Evolutionary conservation across 2,888 invertebrate species (phyloP), one percentile per base, ranked within the genome.

Genomic region (Eurois occulta): DNA sequence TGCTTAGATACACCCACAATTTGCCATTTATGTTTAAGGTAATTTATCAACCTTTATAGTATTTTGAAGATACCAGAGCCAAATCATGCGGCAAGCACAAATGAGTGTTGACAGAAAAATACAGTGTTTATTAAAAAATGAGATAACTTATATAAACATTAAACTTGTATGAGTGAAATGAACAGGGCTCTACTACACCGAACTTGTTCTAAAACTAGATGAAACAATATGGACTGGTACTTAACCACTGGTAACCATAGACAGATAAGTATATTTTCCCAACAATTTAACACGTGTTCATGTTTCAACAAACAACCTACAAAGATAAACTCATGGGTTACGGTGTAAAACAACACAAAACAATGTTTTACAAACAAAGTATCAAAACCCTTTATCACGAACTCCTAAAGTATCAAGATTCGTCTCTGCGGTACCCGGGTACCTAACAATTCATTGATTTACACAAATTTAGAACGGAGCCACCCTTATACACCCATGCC

Each of bases 381-480:
- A 79, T n/a, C 80, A 79, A 65, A 28, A 58, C 55, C 43, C 48
- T 65, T 55, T 46, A 68, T 66, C 32, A 72, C 46, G 13, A 72
- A 60, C 38, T 68, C 8, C 6, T 11, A 62, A 62, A 82, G 65
- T 70, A 83, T 60, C 84, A 77, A 86, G 78, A 80, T 78, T 62
- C 78, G 43, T 52, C 80, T 62, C 80, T 74, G 80, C 66, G 55
- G 41, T 62, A 66, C 28, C 41, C 64, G 67, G 64, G 74, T 70
- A 65, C 68, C 73, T 68, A 65, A 66, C 76, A 80, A 85, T 80
- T 88, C 83, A 89, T 88, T 88, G 89, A 89, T 88, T 89, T 82
- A 82, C 83, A 81, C 85, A 89, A 89, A 86, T 88, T 88, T 88
- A 86, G 86, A 80, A 80, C 77, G 35, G 65, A 48, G 60, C 73